phyloP scores from a whole-genome alignment of 2,113 vertebrate genomes.

The Speoplatyrhinus poulsoni region DNA sequence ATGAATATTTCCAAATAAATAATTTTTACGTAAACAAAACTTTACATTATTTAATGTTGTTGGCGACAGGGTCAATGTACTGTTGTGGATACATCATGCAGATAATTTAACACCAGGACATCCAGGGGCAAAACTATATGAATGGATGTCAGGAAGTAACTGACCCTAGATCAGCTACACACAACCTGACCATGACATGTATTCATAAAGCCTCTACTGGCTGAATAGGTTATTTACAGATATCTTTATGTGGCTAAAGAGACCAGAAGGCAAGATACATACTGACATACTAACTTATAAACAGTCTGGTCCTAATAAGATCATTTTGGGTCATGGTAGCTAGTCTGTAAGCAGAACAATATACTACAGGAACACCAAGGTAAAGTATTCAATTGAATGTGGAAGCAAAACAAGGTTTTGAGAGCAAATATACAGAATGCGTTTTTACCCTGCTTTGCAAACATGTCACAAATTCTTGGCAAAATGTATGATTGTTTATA shows the following conservation, averaged over 20 bases:
- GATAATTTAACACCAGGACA: background rate
- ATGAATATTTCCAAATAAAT: slow-evolving; percentile 15
- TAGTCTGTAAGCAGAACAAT: background rate
- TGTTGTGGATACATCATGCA: slow-evolving; percentile 1
- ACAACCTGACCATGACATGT: background rate
- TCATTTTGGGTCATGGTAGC: background rate
- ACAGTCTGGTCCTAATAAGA: background rate
- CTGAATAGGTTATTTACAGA: background rate
- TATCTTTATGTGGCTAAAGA: background rate
- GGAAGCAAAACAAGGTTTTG: background rate
- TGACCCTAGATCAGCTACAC: slow-evolving; percentile 9
- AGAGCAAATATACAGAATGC: background rate
- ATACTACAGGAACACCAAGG: background rate
- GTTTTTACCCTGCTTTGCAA: background rate
- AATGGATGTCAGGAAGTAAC: background rate
- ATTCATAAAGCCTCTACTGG: slow-evolving; percentile 11
- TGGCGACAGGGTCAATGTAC: slow-evolving; percentile 21
- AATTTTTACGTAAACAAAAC: background rate
- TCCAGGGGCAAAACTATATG: background rate
- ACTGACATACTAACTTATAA: too few relatives aligned
- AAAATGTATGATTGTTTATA: too few relatives aligned
- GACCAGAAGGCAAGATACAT: too few relatives aligned
- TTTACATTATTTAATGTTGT: background rate
- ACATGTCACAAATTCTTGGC: background rate
- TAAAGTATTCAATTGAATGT: background rate